Evolutionary conservation across 1,140 invertebrate species (phyloP), one percentile per base, ranked within the genome.

Genomic region (Agrypnia vestita): DNA sequence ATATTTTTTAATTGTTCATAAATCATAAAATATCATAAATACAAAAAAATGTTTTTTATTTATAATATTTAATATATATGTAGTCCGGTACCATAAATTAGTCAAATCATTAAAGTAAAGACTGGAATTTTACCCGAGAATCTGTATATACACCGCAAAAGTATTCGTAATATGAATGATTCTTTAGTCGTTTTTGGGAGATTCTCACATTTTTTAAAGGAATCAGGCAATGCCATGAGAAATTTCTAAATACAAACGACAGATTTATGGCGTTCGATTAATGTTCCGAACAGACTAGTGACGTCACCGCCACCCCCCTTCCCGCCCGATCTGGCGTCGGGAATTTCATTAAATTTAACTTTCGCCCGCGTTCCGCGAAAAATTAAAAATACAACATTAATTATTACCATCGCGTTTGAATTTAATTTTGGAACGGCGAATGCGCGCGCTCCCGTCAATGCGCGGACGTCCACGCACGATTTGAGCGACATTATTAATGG

Each of bases 331-430:
- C 1, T 3, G 67, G 67, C 15, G 67, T 71, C 67, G 47, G 67
- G 67, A 71, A 73, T 75, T 75, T 75, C 73, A 75, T 75, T 75
- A 75, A 75, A 75, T 75, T 75, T 75, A 75, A 59, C 73, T 46
- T 75, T 75, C 55, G 73, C 55, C 25, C 78, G 61, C 78, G 56
- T 74, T 79, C 71, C 69, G 51, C 69, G 78, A 74, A 79, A 61
- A 74, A 79, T 74, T 73, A 79, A 79, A 79, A 79, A 79, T 79
- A 72, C 49, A 74, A 73, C 71, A 79, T 79, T 79, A 79, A 79
- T 79, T 79, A 79, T 79, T 73, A 49, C 53, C 59, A 64, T 67
- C 76, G 59, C 47, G 64, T 71, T 67, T 78, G 61, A 55, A 78
- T 78, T 55, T 78, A 59, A 71, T 72, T 78, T 55, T 53, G 67